Conservation (phyloP, 2,888 invertebrate genomes). For the Augochlorella aurata region DNA sequence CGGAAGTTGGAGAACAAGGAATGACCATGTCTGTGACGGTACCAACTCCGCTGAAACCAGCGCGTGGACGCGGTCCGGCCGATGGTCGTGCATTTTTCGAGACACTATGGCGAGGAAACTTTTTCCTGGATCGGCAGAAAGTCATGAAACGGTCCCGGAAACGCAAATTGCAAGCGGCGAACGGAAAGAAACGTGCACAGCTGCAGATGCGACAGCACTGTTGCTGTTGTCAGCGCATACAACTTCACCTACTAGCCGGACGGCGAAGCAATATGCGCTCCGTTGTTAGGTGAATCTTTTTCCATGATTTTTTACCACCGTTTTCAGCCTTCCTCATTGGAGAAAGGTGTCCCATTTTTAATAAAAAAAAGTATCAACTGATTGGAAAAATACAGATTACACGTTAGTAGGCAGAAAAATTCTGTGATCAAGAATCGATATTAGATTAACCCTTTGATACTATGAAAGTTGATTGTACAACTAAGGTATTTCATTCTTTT, state of each 20-base stretch:
- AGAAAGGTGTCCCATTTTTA: background rate
- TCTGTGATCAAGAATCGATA: no score
- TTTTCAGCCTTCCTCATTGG: background rate
- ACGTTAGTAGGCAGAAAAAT: no score
- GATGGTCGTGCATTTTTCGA: slow-evolving; percentile 88
- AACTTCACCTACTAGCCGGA: slow-evolving; percentile 78
- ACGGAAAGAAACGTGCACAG: slow-evolving; percentile 73
- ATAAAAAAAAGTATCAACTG: background rate
- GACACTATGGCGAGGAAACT: slow-evolving; percentile 88
- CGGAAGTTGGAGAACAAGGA: slow-evolving; percentile 26
- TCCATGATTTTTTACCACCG: background rate
- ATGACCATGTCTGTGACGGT: slow-evolving; percentile 79
- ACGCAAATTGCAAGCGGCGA: slow-evolving; percentile 74
- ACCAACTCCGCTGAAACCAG: slow-evolving; percentile 67
- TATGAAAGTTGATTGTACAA: background rate
- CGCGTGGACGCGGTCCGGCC: slow-evolving; percentile 81
- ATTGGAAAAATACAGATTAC: no score
- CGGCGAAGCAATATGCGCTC: slow-evolving; percentile 77
- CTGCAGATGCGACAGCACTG: slow-evolving; percentile 72
- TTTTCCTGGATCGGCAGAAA: slow-evolving; percentile 80
- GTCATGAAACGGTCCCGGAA: slow-evolving; percentile 76
- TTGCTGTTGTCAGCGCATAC: slow-evolving; percentile 79
- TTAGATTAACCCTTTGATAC: background rate
- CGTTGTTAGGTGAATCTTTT: slow-evolving; percentile 77
- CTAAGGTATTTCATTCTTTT: background rate